These are phyloP conservation scores for Protonibea diacanthus DNA, from an alignment of 2,797 vertebrate genomes.

Conservation along the genomic window DNA sequence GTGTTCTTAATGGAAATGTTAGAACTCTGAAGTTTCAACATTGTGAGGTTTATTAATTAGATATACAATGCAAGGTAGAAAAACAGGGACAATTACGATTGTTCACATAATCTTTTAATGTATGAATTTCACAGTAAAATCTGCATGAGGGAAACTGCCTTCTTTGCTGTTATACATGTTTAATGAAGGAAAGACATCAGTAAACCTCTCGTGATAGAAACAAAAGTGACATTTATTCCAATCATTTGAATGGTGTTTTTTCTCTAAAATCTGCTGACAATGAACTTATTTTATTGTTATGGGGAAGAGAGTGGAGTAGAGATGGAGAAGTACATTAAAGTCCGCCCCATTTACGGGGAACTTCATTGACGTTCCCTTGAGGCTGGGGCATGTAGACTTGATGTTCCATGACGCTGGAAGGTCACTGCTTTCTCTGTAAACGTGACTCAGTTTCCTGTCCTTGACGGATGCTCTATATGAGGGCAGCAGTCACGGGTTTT, in stretches of 20 bases:
- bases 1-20: background rate
- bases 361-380: background rate
- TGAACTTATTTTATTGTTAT: slow-evolving; percentile 36
- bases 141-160: background rate
- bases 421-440: background rate
- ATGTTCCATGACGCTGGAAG: background rate
- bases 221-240: background rate
- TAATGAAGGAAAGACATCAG: background rate
- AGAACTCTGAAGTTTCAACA: background rate
- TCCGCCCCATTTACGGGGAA: slow-evolving; percentile 11
- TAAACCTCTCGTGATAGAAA: slow-evolving; percentile 14
- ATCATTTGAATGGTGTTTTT: slow-evolving; percentile 23
- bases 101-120: background rate
- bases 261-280: slow-evolving; percentile 52
- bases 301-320: slow-evolving; percentile 45
- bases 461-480: background rate
- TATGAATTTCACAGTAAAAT: background rate
- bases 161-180: background rate
- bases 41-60: background rate
- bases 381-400: too few species aligned
- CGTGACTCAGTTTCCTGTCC: slow-evolving; percentile 28
- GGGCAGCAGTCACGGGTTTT: background rate
- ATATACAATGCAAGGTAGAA: background rate
- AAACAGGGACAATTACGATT: background rate
- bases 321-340: slow-evolving; percentile 49